Evolutionary conservation across 2,113 vertebrate species (phyloP).

Genomic region (Halichoeres trimaculatus): DNA sequence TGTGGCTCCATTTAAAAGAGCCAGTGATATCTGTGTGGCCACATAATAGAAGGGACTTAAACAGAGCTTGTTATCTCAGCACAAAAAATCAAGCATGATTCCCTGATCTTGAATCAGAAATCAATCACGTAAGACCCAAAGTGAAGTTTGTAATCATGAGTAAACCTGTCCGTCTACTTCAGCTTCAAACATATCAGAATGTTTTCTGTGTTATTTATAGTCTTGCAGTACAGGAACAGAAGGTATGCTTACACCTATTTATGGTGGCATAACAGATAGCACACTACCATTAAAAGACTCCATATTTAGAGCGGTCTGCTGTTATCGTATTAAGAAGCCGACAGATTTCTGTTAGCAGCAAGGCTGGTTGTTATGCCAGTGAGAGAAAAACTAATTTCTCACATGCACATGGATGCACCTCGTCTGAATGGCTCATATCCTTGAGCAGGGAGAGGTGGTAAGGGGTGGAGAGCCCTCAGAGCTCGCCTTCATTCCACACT

Average conservation of each 20-base stretch:
- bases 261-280: not conserved
- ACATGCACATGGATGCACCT: not conserved
- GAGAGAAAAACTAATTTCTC: conserved; percentile 6
- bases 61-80: no score
- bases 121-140: no score
- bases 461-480: conserved; percentile 23
- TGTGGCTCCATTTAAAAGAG: no score
- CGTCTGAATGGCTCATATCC: conserved; percentile 14
- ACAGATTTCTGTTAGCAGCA: not conserved
- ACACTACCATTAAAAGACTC: not conserved
- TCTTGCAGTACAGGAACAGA: not conserved
- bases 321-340: not conserved
- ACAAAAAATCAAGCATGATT: no score
- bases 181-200: no score
- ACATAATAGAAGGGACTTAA: no score
- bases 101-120: no score
- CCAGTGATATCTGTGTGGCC: no score
- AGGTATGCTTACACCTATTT: not conserved
- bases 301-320: not conserved
- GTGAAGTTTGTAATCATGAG: no score
- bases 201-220: not conserved
- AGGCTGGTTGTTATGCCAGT: not conserved
- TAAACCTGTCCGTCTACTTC: no score
- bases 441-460: conserved; percentile 28
- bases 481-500: conserved; percentile 23